Evolutionary conservation across 1,140 invertebrate genomes (phyloP).

Genomic region (Pseudomyrmex dendroicus): DNA sequence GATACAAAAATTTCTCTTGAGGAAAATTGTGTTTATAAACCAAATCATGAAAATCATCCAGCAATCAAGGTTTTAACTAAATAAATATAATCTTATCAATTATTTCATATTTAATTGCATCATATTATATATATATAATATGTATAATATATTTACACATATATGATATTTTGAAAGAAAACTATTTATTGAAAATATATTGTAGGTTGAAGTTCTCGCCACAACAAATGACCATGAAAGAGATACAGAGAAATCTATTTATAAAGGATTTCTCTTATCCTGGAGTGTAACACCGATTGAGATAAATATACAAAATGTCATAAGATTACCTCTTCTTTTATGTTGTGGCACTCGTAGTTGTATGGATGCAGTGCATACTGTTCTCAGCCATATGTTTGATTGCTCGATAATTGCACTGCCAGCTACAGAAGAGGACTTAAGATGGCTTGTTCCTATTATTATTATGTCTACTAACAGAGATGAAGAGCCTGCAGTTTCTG

Average conservation of each 20-base stretch:
- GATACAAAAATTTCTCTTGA: constrained; percentile 69
- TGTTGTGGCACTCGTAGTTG: constrained; percentile 76
- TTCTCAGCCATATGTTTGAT: constrained; percentile 78
- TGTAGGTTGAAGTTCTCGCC: constrained; percentile 74
- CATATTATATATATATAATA: constrained; percentile 55
- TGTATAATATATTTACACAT: neutral
- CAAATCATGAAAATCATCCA: constrained; percentile 65
- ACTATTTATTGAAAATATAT: constrained; percentile 55
- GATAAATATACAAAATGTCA: constrained; percentile 42
- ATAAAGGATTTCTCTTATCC: constrained; percentile 77
- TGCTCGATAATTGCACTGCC: constrained; percentile 73
- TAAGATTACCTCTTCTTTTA: constrained; percentile 76
- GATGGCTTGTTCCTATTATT: constrained; percentile 78
- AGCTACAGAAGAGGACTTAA: constrained; percentile 74
- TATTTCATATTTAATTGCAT: constrained; percentile 11
- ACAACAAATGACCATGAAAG: constrained; percentile 27
- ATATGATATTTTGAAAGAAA: too few species aligned
- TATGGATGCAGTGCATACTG: constrained; percentile 73
- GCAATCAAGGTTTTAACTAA: constrained; percentile 70
- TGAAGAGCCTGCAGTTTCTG: constrained; percentile 40
- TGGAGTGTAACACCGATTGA: constrained; percentile 67
- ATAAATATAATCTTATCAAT: constrained; percentile 10
- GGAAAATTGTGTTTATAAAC: constrained; percentile 52
- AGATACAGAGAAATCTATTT: constrained; percentile 69
- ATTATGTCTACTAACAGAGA: constrained; percentile 61